Evolutionary conservation across 2,113 vertebrate genomes (phyloP).

Genomic region (Rhinolophus ferrumequinum): DNA sequence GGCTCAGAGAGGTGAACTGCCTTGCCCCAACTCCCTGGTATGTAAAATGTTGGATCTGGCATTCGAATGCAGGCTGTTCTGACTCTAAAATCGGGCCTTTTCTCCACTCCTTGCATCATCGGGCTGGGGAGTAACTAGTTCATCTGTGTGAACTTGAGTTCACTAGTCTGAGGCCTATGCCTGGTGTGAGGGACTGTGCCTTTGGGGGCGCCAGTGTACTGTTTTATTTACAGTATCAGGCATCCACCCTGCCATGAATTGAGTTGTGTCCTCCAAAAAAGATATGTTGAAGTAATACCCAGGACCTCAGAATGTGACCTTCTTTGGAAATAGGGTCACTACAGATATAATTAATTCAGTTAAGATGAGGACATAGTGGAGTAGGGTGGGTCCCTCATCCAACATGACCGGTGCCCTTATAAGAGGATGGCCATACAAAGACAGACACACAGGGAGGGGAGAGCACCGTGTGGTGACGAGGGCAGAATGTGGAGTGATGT

Average conservation of each 20-base stretch:
- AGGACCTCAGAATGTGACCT: background rate
- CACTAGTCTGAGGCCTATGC: background rate
- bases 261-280: background rate
- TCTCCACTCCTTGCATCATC: background rate
- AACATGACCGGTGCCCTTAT: background rate
- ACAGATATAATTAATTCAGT: background rate
- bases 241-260: background rate
- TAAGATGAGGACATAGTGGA: background rate
- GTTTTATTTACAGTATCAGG: background rate
- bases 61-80: background rate
- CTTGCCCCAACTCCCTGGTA: background rate
- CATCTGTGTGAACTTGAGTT: background rate
- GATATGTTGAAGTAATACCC: background rate
- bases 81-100: background rate
- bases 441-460: background rate
- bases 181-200: background rate
- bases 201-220: background rate
- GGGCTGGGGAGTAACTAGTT: background rate
- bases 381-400: background rate
- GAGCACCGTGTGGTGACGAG: background rate
- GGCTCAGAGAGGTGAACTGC: background rate
- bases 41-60: background rate
- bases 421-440: background rate
- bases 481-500: background rate
- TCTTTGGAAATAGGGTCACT: background rate